Evolutionary conservation across 2,797 vertebrate species (phyloP), one percentile per base, ranked within the genome.

Genomic region (Anguilla anguilla): DNA sequence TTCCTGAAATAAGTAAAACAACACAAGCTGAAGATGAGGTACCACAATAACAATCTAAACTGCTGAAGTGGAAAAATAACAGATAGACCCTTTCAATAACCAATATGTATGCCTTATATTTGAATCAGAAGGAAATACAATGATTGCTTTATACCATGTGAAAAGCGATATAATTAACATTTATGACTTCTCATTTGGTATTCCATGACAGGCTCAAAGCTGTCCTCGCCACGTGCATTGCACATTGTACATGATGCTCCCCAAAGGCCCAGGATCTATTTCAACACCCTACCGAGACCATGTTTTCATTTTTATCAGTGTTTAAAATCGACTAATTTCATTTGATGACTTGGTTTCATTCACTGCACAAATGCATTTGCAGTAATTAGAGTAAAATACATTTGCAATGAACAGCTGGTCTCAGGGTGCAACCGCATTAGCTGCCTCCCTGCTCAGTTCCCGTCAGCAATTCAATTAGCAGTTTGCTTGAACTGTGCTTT

Each of bases 1-100:
- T 28, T 79, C 84, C 88, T 89, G 86, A 85, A 74, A 61, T 35
- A 51, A 84, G n/a, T 35, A 19, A 82, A 82, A 61, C 22, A 2
- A 39, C 10, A 67, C n/a, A 67, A 69, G 43, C 59, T 64, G 28
- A 86, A 39, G 13, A 72, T 2, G 46, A 83, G 53, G 31, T 15
- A 28, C 74, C 25, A 25, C 9, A 83, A 69, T 51, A 49, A 11
- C n/a, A n/a, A 86, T 72, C 69, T 53, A 11, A 46, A 86, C 17
- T 13, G 19, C 25, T 28, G 15, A 61, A 39, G n/a, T 17, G 25
- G 19, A 3, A n/a, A 83, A 83, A 84, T 43, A 13, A 13, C 35
- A 82, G 9, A 25, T 9, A 83, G 46, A 22, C 17, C 13, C 11
- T 83, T 53, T n/a, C 49, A 25, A 31, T 53, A 83, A 49, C 39